Percentiles rank a stretch among this genome's conserved stretches.
Conservation (phyloP, 2,113 vertebrate species). For the Rana temporaria region DNA sequence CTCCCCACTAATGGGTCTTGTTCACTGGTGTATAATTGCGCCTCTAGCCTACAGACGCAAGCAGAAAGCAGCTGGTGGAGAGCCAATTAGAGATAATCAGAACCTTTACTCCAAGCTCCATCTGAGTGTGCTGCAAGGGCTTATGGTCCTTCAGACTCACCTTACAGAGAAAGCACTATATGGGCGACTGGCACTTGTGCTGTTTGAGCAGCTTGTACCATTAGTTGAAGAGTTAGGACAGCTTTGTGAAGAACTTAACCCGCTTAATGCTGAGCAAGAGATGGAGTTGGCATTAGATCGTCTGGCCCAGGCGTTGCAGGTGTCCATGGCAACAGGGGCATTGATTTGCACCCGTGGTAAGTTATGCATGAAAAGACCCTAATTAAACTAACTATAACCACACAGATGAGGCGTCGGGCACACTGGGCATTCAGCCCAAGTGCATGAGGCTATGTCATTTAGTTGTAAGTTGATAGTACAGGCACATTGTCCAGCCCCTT, state of each 20-base stretch:
- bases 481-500: too few species aligned
- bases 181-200: slow-evolving; percentile 88
- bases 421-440: too few species aligned
- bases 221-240: slow-evolving; percentile 86
- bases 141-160: slow-evolving; percentile 85
- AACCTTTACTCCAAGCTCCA: slow-evolving; percentile 92
- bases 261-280: slow-evolving; percentile 78
- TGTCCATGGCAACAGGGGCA: slow-evolving; percentile 91
- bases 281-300: slow-evolving; percentile 91
- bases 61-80: slow-evolving; percentile 75
- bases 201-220: slow-evolving; percentile 87
- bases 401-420: too few species aligned
- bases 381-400: too few species aligned
- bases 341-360: slow-evolving; percentile 92
- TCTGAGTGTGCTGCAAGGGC: slow-evolving; percentile 92
- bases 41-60: slow-evolving; percentile 84
- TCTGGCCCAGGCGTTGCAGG: slow-evolving; percentile 92
- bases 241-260: slow-evolving; percentile 84
- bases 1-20: slow-evolving; percentile 86
- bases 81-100: slow-evolving; percentile 64
- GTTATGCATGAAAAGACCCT: slow-evolving; percentile 11
- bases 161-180: slow-evolving; percentile 92
- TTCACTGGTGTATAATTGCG: slow-evolving; percentile 93
- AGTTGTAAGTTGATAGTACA: too few species aligned
- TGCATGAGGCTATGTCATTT: too few species aligned